Base-by-base conservation (phyloP, 2,888 invertebrate species). In the Pseudococcus longispinus region DNA sequence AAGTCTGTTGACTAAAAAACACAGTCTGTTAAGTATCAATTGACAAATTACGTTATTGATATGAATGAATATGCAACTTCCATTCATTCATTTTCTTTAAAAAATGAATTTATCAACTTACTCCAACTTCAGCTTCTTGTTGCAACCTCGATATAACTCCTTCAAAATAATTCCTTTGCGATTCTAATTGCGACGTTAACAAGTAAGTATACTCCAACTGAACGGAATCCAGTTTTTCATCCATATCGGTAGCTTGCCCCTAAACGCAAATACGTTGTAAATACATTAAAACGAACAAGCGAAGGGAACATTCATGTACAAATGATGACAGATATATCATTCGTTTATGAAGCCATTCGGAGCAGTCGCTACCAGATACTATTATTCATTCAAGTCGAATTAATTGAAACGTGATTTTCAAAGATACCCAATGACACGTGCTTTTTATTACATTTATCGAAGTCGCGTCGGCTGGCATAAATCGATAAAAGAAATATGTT, bases 161-260 rank as follows among this genome's bases (percentile, higher is more conserved):
- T 91, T 99, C 98, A 91, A 97, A 99, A 91, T 95, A 98, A 89
- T 94, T 93, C 26, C 99, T 92, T 91, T 99, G 99, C 20, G 96
- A 95, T 91, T 99, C 98, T 83, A 99, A 92, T 90, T 99, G 99
- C 84, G 96, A 96, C 1, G 98, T 98, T 77, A 99, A 92, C 88
- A 98, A 93, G 92, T 98, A 98, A 0, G 98, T 98, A 90, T 98
- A 99, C 92, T 99, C 99, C 88, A 99, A 92, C 90, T 98, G 98
- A 85, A 99, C 95, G 0, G 97, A 95, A 91, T 98, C 98, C 87
- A 98, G 93, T 91, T 99, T 99, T 89, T 97, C 97, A 89, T 94
- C 93, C 51, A 88, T 83, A 77, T 91, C 91, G 90, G 92, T 65
- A 82, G 42, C 32, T 26, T 85, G 85, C 18, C 80, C 84, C 85